These are phyloP conservation scores for Carduelis carduelis DNA, from an alignment of 2,797 vertebrate species.

Conservation along the genomic window DNA sequence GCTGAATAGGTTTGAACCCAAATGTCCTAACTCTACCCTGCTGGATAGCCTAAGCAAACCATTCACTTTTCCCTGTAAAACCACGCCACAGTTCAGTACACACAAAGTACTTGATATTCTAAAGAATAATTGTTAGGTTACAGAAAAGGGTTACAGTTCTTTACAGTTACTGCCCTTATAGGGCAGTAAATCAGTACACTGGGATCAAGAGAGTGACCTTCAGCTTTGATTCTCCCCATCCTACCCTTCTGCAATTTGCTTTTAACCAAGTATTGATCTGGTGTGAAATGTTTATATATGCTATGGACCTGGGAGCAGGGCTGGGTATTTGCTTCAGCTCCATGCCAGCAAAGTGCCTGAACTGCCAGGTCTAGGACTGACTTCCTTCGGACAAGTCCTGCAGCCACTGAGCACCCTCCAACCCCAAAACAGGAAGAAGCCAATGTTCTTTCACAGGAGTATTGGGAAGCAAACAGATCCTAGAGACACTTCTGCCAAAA, in stretches of 20 bases:
- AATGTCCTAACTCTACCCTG: neutral
- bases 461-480: neutral
- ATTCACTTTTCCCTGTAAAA: neutral
- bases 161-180: neutral
- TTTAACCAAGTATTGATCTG: neutral
- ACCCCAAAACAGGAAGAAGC: rapidly evolving
- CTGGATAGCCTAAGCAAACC: neutral
- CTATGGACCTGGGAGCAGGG: neutral
- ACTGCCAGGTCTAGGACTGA: neutral
- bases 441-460: neutral
- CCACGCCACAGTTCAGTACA: neutral
- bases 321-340: neutral
- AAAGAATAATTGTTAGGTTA: neutral
- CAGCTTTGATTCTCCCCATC: neutral
- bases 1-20: neutral
- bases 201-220: neutral
- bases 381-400: neutral
- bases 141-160: neutral
- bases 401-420: neutral
- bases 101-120: neutral
- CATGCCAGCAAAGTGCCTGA: neutral
- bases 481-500: neutral
- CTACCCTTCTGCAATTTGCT: neutral
- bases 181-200: neutral
- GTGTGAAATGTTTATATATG: neutral